phyloP scores from a whole-genome alignment of 2,888 invertebrate genomes.

The Lepas anatifera region DNA sequence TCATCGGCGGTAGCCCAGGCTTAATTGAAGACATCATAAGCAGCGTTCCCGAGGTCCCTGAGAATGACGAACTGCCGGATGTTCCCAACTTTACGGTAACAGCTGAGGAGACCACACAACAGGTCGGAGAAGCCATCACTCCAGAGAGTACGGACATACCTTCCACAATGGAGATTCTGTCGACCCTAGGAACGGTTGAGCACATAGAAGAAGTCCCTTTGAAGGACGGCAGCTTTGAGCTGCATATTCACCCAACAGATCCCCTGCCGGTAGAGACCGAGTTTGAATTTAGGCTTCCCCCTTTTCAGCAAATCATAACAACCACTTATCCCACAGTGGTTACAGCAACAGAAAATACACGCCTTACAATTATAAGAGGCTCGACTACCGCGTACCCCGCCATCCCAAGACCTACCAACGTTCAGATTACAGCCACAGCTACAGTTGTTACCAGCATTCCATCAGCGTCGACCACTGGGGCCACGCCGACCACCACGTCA shows the following conservation, averaged over 20 bases:
- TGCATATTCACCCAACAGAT: not conserved
- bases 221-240: not conserved
- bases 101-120: not conserved
- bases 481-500: not conserved
- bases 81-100: not conserved
- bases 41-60: not conserved
- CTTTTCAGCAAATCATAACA: not conserved
- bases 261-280: not conserved
- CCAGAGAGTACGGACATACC: not conserved
- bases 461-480: too few relatives aligned
- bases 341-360: too few relatives aligned
- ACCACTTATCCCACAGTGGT: not conserved
- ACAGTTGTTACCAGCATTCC: not conserved
- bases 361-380: too few relatives aligned
- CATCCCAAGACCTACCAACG: not conserved
- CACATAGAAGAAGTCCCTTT: not conserved
- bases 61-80: not conserved
- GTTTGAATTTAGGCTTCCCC: not conserved
- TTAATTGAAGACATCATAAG: too few relatives aligned
- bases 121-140: too few relatives aligned
- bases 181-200: not conserved
- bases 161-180: not conserved
- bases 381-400: not conserved
- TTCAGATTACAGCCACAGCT: not conserved
- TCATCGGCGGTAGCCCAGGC: too few relatives aligned